phyloP scores from a whole-genome alignment of 2,113 vertebrate species.

The Zosterops japonicus region DNA sequence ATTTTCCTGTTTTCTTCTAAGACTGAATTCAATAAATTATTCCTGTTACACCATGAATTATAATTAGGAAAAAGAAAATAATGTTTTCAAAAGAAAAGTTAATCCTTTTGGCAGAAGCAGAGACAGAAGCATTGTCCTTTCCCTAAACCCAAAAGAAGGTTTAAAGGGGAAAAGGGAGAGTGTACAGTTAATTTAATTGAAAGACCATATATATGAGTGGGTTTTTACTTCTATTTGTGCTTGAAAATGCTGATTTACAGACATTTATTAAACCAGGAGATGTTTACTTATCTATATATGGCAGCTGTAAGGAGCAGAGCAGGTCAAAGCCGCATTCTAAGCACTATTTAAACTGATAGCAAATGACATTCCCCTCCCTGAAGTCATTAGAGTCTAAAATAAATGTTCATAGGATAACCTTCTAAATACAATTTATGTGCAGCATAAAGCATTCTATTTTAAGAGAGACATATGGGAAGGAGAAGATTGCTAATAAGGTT shows the following conservation, averaged over 20 bases:
- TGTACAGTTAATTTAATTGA: background rate
- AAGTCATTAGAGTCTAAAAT: conserved; percentile 19
- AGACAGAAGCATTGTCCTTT: background rate
- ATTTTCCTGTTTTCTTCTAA: background rate
- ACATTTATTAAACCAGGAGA: background rate
- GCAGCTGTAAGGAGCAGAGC: background rate
- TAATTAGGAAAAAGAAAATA: background rate
- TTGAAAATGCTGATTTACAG: conserved; percentile 8
- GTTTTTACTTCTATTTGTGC: background rate
- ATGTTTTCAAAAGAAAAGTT: background rate
- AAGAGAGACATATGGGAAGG: conserved; percentile 10
- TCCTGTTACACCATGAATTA: background rate
- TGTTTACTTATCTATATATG: conserved; percentile 13
- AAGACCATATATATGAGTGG: background rate
- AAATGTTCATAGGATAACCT: conserved; percentile 46
- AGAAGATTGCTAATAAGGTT: conserved; percentile 24
- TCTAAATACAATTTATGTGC: conserved; percentile 28
- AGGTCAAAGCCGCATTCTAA: conserved; percentile 24
- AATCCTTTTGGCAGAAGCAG: background rate
- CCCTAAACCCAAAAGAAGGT: background rate
- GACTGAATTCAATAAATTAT: background rate
- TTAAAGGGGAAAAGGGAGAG: background rate
- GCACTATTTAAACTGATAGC: conserved; percentile 5
- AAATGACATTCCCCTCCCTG: background rate
- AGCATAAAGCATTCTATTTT: conserved; percentile 45